A percentile compares a stretch with the other conserved stretches of the same genome.
These are phyloP conservation scores for Macquaria australasica DNA, from an alignment of 2,113 vertebrate genomes.

Conservation along the genomic window DNA sequence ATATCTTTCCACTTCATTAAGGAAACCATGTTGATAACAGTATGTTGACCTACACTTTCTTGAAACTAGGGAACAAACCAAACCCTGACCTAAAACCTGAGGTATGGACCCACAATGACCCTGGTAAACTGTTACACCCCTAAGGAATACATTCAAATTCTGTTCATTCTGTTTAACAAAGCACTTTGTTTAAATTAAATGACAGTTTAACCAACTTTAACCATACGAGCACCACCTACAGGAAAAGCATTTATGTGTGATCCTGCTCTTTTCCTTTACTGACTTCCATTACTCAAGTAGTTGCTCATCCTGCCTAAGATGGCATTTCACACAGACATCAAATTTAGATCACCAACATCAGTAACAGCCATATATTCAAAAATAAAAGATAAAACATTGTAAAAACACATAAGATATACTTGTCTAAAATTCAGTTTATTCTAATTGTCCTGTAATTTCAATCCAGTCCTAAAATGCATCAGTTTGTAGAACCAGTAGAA, in stretches of 20 bases:
- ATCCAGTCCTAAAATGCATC: neutral
- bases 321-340: neutral
- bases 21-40: neutral
- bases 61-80: neutral
- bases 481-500: neutral
- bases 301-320: neutral
- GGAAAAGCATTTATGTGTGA: neutral
- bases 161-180: neutral
- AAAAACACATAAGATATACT: neutral
- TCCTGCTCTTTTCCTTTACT: neutral
- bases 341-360: neutral
- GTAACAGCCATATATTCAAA: neutral
- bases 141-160: neutral
- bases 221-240: neutral
- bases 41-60: neutral
- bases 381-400: neutral
- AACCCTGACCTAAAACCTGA: neutral
- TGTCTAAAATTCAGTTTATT: neutral
- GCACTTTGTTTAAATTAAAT: constrained; percentile 4
- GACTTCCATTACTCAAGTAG: neutral
- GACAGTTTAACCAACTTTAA: neutral
- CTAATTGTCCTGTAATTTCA: neutral
- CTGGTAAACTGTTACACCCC: neutral
- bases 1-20: neutral
- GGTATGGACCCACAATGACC: too few species aligned